A percentile compares a stretch with the other conserved stretches of the same genome.
Evolutionary conservation across 1,140 invertebrate species (phyloP).

Genomic region (Trichoplusia ni): DNA sequence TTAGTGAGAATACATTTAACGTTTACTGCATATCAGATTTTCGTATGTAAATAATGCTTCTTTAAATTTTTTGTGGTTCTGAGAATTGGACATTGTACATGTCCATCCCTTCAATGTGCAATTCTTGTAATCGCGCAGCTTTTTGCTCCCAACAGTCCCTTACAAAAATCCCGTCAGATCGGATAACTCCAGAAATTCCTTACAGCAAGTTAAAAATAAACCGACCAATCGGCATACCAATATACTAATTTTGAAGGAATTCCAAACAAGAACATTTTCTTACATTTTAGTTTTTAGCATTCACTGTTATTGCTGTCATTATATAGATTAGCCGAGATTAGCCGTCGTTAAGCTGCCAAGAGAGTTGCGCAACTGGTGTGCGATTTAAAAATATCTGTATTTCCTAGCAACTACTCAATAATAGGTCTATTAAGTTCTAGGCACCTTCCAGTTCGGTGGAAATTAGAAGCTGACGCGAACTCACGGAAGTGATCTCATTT

Average conservation of each 20-base stretch:
- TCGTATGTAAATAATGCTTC: too few species aligned
- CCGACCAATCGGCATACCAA: slow-evolving; percentile 2
- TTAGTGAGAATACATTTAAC: too few species aligned
- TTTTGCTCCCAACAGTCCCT: too few species aligned
- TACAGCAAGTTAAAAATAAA: slow-evolving; percentile 7
- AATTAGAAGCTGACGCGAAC: background rate
- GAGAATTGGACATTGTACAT: too few species aligned
- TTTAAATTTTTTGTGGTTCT: too few species aligned
- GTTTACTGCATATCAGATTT: too few species aligned
- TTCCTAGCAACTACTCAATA: slow-evolving; percentile 15
- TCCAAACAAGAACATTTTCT: background rate
- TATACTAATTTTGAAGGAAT: background rate
- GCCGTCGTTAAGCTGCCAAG: slow-evolving; percentile 21
- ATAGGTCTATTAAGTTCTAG: slow-evolving; percentile 26
- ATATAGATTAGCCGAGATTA: slow-evolving; percentile 25
- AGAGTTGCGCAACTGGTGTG: slow-evolving; percentile 7
- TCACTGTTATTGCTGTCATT: slow-evolving; percentile 13
- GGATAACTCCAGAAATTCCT: background rate
- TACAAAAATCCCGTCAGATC: background rate
- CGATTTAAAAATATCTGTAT: slow-evolving; percentile 30
- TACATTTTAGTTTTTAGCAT: slow-evolving; percentile 8
- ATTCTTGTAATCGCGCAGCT: too few species aligned
- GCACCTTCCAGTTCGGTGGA: background rate
- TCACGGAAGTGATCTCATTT: too few species aligned
- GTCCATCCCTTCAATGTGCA: too few species aligned